Conservation (phyloP, 2,888 invertebrate genomes). For the Dorcus parallelipipedus region DNA sequence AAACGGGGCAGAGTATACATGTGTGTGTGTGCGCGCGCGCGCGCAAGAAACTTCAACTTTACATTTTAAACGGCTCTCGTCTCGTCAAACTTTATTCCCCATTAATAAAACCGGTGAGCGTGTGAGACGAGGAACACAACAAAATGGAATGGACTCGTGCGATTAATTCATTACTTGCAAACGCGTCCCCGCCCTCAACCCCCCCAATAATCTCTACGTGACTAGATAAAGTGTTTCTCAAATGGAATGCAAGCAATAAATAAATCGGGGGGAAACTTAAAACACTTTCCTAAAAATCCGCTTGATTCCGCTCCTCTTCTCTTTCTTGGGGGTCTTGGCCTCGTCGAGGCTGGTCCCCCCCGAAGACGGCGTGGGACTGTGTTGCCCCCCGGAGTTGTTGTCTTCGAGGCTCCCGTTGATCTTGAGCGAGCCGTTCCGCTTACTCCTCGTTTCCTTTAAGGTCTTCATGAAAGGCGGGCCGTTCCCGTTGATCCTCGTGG, state of each 20-base stretch:
- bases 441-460: conserved; percentile 45
- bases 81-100: too few species aligned
- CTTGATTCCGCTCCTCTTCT: conserved; percentile 64
- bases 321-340: conserved; percentile 47
- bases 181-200: too few species aligned
- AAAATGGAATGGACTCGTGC: too few species aligned
- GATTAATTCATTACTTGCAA: too few species aligned
- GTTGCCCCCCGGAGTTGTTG: conserved; percentile 18
- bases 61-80: too few species aligned
- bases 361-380: conserved; percentile 25
- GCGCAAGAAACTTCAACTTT: too few species aligned
- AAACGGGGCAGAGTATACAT: too few species aligned
- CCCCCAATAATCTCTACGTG: too few species aligned
- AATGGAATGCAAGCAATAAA: background rate
- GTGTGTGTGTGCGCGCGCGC: too few species aligned
- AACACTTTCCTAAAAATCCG: conserved; percentile 79
- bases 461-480: conserved; percentile 47
- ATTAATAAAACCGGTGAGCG: too few species aligned
- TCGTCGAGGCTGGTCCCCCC: conserved; percentile 33
- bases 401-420: conserved; percentile 17
- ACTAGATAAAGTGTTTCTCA: too few species aligned
- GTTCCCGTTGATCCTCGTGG: conserved; percentile 20
- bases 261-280: conserved; percentile 25
- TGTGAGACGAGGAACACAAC: too few species aligned
- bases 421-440: conserved; percentile 32